Percentiles rank a stretch among this genome's conserved stretches.
These are phyloP conservation scores for Pampusana beccarii DNA, from an alignment of 2,113 vertebrate species.

Conservation along the genomic window DNA sequence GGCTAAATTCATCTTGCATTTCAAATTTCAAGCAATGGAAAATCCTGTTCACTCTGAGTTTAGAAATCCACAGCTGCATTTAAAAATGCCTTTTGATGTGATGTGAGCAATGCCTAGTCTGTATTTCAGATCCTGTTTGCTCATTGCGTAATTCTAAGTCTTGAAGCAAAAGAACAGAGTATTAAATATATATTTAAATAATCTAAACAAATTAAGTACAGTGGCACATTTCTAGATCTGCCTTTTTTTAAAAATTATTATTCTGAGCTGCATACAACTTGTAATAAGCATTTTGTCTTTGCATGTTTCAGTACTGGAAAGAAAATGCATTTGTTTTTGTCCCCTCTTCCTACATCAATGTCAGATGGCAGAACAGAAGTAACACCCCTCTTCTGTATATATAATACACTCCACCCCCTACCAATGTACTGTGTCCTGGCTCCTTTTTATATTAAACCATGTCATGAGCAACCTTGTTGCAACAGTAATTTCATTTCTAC, in stretches of 20 bases:
- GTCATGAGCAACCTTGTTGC: constrained; percentile 46
- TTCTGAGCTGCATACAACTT: constrained; percentile 42
- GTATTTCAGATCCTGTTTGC: constrained; percentile 5
- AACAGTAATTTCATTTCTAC: constrained; percentile 47
- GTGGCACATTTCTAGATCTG: constrained; percentile 55
- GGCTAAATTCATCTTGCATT: constrained; percentile 29
- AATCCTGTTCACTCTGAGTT: constrained; percentile 4
- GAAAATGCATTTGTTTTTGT: constrained; percentile 31
- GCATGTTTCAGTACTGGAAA: constrained; percentile 61
- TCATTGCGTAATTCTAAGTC: constrained; percentile 30
- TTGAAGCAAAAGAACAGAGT: constrained; percentile 57
- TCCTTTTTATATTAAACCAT: constrained; percentile 69
- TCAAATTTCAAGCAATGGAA: constrained; percentile 8
- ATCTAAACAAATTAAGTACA: constrained; percentile 56
- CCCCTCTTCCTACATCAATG: background rate
- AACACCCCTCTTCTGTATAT: constrained; percentile 32
- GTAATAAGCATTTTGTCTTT: constrained; percentile 51
- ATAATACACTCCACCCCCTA: constrained; percentile 40
- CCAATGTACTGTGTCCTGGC: constrained; percentile 14
- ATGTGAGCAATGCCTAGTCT: constrained; percentile 41
- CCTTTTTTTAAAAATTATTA: constrained; percentile 11
- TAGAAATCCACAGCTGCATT: constrained; percentile 27
- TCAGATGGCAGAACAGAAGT: constrained; percentile 27
- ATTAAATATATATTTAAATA: constrained; percentile 23
- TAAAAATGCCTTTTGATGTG: constrained; percentile 32